Percentiles rank a stretch among this genome's conserved stretches.
phyloP scores from a whole-genome alignment of 2,888 invertebrate genomes.

The Platypus cylindrus region DNA sequence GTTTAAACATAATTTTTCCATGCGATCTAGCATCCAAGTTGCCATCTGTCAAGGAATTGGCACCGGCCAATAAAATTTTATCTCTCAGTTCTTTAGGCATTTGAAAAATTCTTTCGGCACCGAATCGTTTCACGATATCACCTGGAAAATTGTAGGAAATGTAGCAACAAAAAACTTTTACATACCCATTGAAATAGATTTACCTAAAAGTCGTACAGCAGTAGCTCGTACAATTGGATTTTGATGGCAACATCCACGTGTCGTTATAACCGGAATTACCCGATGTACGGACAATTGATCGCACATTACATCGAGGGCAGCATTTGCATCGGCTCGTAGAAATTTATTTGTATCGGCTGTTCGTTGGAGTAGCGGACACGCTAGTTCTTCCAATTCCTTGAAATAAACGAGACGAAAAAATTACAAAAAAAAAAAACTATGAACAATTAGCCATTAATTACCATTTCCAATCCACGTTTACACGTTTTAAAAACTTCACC shows the following conservation, averaged over 20 bases:
- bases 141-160: constrained; percentile 26
- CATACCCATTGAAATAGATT: not conserved
- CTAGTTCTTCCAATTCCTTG: constrained; percentile 77
- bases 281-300: constrained; percentile 59
- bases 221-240: constrained; percentile 79
- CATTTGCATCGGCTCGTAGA: constrained; percentile 76
- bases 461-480: constrained; percentile 43
- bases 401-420: constrained; percentile 5
- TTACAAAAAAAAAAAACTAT: not conserved
- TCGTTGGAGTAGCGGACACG: constrained; percentile 67
- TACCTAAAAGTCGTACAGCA: constrained; percentile 57
- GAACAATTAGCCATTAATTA: constrained; percentile 29
- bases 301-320: constrained; percentile 71
- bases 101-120: constrained; percentile 57
- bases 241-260: constrained; percentile 66
- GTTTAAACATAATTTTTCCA: constrained; percentile 64
- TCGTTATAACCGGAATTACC: constrained; percentile 51
- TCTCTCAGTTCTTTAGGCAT: constrained; percentile 68
- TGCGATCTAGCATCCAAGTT: constrained; percentile 69
- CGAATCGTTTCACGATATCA: constrained; percentile 57
- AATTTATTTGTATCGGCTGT: constrained; percentile 92
- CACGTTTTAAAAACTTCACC: constrained; percentile 60
- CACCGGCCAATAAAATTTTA: constrained; percentile 60
- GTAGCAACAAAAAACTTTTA: not conserved
- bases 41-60: constrained; percentile 75